Evolutionary conservation across 2,113 vertebrate species (phyloP).

Genomic region (Mirza zaza): DNA sequence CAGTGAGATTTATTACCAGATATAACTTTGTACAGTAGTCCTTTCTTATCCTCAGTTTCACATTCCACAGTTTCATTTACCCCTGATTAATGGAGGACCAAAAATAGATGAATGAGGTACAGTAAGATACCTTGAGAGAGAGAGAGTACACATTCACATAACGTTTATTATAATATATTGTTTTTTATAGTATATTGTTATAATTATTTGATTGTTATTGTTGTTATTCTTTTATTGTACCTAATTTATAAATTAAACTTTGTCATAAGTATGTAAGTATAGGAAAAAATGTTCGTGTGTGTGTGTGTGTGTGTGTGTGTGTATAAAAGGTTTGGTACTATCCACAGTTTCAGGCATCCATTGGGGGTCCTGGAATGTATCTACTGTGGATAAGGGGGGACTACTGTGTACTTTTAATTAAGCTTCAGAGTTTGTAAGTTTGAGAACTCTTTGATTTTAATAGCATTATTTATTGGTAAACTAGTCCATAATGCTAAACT

Average conservation of each 20-base stretch:
- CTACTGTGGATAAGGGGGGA: not conserved
- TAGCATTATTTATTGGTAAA: not conserved
- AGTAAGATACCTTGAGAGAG: not conserved
- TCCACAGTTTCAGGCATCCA: not conserved
- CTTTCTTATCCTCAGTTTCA: not conserved
- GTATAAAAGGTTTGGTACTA: no score
- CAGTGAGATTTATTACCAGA: not conserved
- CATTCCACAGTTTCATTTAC: not conserved
- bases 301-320: no score
- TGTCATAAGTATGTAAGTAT: not conserved
- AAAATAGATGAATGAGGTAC: not conserved
- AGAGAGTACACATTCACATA: not conserved
- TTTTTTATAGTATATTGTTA: not conserved
- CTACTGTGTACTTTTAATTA: not conserved
- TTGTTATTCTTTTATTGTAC: not conserved
- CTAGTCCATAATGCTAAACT: not conserved
- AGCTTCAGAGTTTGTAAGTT: not conserved
- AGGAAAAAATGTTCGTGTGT: not conserved
- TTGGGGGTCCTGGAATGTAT: not conserved
- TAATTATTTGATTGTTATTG: not conserved
- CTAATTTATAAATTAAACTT: not conserved
- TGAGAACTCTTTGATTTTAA: conserved; percentile 25
- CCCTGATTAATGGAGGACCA: not conserved
- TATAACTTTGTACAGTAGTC: not conserved
- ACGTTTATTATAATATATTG: not conserved